A percentile compares a stretch with the other conserved stretches of the same genome.
Conservation (phyloP, 2,797 vertebrate species). For the Alauda arvensis region DNA sequence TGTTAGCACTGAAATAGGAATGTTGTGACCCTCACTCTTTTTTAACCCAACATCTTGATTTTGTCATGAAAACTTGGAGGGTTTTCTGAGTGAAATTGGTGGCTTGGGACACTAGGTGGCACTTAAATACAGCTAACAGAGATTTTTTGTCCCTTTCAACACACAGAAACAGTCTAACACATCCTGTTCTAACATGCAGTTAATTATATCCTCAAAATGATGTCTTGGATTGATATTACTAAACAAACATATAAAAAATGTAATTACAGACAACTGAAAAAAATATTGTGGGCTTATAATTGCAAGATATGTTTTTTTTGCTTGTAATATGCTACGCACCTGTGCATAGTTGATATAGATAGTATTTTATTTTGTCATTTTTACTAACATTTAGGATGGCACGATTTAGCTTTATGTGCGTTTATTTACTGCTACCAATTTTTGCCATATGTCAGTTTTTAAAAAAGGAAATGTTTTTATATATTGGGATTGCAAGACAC, state of each 20-base stretch:
- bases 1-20: background rate
- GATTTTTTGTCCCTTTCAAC: conserved; percentile 7
- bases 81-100: conserved; percentile 22
- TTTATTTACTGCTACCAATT: conserved; percentile 66
- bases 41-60: background rate
- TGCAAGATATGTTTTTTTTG: conserved; percentile 49
- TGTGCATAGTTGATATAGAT: conserved; percentile 50
- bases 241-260: conserved; percentile 70
- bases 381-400: conserved; percentile 60
- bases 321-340: conserved; percentile 59
- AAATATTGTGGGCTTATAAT: conserved; percentile 63
- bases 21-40: background rate
- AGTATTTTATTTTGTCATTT: conserved; percentile 73
- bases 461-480: conserved; percentile 19
- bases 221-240: conserved; percentile 67
- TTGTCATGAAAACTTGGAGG: background rate
- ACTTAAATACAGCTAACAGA: conserved; percentile 73
- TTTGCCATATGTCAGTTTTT: conserved; percentile 60
- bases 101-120: conserved; percentile 75
- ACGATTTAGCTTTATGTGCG: conserved; percentile 51
- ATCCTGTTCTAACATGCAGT: conserved; percentile 61
- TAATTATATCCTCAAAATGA: conserved; percentile 72
- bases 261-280: conserved; percentile 68
- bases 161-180: conserved; percentile 49
- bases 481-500: background rate